Evolutionary conservation across 2,797 vertebrate genomes (phyloP), one percentile per base, ranked within the genome.

Genomic region (Enteromius unitaeniatus): DNA sequence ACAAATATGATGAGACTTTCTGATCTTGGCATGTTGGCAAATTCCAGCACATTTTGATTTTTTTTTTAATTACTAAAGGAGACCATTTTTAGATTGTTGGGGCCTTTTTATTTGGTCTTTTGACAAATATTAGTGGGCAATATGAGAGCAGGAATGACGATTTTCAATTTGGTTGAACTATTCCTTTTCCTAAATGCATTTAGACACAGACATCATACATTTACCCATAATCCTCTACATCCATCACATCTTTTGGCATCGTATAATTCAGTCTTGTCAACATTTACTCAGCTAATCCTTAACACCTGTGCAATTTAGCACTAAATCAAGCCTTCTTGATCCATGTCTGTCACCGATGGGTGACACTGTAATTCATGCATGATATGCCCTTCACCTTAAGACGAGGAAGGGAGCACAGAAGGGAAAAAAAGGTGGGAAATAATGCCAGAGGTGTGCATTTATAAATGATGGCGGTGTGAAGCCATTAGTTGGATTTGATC

Each of bases 311-410:
- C 85, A 65, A 79, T 74, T 86, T 83, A 67, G 19, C 31, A 53
- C 70, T 86, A 73, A 68, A 86, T 86, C 80, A 86, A 65, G 76
- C 72, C 40, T 70, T 31, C 2, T 68, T 78, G 68, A 73, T 74
- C 37, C 28, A 76, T 31, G 75, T 79, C 80, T 65, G 60, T 67
- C 75, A 67, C 47, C n/a, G 19, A 14, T 42, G 51, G 55, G 40
- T 73, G 70, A 47, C 19, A 49, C 23, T 84, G 84, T 87, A 75
- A 88, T 79, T 89, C 84, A 88, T 85, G 82, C 31, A 69, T 23
- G 49, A 68, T 67, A 69, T 70, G 37, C 75, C 80, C 67, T 78
- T 82, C 75, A 78, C 67, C 55, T 82, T 68, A 78, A 40, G 34
- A 69, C 19, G 55, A 21, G 2, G 79, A 64, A 62, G 7, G 53